Conservation (phyloP, 1,140 invertebrate species). For the Gonatopus flavifemur region DNA sequence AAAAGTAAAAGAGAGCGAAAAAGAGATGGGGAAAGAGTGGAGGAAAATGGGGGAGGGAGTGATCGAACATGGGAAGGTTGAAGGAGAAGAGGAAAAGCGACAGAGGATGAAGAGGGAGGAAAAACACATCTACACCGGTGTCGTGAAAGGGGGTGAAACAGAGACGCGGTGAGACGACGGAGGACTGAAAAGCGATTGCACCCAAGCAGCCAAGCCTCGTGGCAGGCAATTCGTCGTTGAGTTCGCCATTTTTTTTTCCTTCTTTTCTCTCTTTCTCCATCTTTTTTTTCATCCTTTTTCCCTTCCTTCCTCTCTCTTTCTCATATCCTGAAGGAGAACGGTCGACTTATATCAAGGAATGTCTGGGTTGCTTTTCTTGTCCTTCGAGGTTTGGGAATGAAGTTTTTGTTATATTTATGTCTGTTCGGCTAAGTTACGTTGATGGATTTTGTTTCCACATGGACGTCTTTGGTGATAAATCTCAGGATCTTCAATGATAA, state of each 20-base stretch:
- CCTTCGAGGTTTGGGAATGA: too few relatives aligned
- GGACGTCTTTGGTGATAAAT: too few relatives aligned
- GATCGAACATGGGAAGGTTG: slow-evolving; percentile 28
- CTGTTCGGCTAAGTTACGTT: too few relatives aligned
- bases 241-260: slow-evolving; percentile 36
- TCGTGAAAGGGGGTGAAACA: slow-evolving; percentile 22
- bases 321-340: too few relatives aligned
- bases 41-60: slow-evolving; percentile 35
- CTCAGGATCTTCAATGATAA: too few relatives aligned
- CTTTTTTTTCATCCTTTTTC: slow-evolving; percentile 7
- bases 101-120: slow-evolving; percentile 22
- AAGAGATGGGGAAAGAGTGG: slow-evolving; percentile 24
- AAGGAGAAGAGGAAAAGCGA: slow-evolving; percentile 25
- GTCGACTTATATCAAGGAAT: too few relatives aligned
- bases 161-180: slow-evolving; percentile 26
- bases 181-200: slow-evolving; percentile 31
- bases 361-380: too few relatives aligned
- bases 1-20: slow-evolving; percentile 17
- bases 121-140: too few relatives aligned
- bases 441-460: too few relatives aligned
- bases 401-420: too few relatives aligned
- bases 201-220: slow-evolving; percentile 28
- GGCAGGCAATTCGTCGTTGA: slow-evolving; percentile 36
- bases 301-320: not conserved
- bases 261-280: slow-evolving; percentile 8